These are phyloP conservation scores for Pocota personata DNA, from an alignment of 2,888 invertebrate species.

Conservation along the genomic window DNA sequence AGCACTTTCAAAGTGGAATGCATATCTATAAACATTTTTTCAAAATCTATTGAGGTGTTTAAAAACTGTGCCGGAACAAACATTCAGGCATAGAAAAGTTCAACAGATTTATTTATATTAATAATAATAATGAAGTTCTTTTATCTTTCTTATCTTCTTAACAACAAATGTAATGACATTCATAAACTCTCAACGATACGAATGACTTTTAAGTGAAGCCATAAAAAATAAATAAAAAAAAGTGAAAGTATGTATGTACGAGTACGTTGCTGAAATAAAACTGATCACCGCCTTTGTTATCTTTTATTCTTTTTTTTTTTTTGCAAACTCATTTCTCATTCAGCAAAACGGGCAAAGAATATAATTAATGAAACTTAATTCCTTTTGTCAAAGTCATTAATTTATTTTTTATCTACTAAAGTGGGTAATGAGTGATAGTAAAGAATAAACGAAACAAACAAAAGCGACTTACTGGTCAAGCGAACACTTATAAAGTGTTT, in stretches of 20 bases:
- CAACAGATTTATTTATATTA: too few relatives aligned
- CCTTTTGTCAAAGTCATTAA: background rate
- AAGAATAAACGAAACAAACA: background rate
- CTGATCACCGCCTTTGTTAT: background rate
- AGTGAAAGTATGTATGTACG: background rate
- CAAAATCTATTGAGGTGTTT: too few relatives aligned
- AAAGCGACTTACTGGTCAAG: background rate
- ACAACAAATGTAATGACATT: too few relatives aligned
- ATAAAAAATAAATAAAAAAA: background rate
- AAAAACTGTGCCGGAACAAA: too few relatives aligned
- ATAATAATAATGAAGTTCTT: too few relatives aligned
- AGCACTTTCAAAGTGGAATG: too few relatives aligned
- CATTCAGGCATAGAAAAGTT: too few relatives aligned
- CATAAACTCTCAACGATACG: background rate
- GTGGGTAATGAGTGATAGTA: background rate
- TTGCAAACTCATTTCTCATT: conserved; percentile 1
- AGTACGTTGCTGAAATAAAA: background rate
- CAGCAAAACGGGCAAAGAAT: background rate
- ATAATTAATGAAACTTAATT: conserved; percentile 1
- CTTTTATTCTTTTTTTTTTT: background rate
- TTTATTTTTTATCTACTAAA: background rate
- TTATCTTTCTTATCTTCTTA: too few relatives aligned
- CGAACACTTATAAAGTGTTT: background rate
- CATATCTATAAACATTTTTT: too few relatives aligned
- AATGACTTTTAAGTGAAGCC: background rate